Evolutionary conservation across 2,888 invertebrate genomes (phyloP), one percentile per base, ranked within the genome.

Genomic region (Nysson spinosus): DNA sequence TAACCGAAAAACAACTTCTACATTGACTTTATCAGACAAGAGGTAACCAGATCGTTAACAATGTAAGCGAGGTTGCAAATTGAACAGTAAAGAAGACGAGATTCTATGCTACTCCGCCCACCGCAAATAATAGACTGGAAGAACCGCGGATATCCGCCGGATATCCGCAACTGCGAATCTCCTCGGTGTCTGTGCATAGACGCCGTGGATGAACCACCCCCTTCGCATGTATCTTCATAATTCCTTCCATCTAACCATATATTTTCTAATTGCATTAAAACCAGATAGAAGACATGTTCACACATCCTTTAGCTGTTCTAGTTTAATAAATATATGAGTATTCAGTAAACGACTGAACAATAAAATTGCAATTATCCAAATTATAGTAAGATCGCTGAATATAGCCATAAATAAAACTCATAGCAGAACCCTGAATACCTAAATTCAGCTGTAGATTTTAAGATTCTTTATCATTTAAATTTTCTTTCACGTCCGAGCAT

Each of bases 61-160:
- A 24, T 50, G 50, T 50, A 34, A 46, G 62, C 54, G 26, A 52
- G 39, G 26, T 20, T 43, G 12, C 5, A 19, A 14, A 14, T 19
- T 22, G 24, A 35, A 5, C 6, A 9, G 22, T 28, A 17, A 11
- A 11, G 26, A 63, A 42, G 19, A 39, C 9, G 19, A 43, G 43
- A 16, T 49, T 44, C 12, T 46, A 11, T 7, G 11, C 30, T 24
- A 47, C 49, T 57, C 34, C 28, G 17, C 30, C 46, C 63, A 28
- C 20, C 34, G 57, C 52, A 40, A 63, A 54, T 63, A 44, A 63
- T 46, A 54, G 43, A 19, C 50, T 26, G 22, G 42, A 47, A 52
- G 43, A 69, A 55, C 34, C 72, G 43, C 62, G 71, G 69, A 76
- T 72, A 71, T 78, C 77, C 75, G 78, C 43, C 78, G 78, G 78